Conservation (phyloP, 2,113 vertebrate genomes). For the Amphiprion percula region DNA sequence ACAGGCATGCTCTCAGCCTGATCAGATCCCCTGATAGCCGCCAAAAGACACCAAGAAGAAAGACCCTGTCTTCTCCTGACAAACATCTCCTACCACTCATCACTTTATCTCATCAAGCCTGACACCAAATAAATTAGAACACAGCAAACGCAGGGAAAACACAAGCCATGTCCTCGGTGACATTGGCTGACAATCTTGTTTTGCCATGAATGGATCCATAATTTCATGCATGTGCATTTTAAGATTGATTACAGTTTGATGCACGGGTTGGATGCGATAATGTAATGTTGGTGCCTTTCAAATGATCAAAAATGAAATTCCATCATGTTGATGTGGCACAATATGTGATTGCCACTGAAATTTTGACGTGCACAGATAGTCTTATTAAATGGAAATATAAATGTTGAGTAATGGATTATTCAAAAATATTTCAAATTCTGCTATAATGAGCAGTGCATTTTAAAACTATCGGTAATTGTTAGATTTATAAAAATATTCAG, state of each 20-base stretch:
- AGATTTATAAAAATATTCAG: no score
- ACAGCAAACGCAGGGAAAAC: conserved; percentile 41
- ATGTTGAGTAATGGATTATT: neutral
- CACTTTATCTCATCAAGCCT: conserved; percentile 76
- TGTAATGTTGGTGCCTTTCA: conserved; percentile 16
- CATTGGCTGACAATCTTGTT: conserved; percentile 50
- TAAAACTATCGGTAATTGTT: no score
- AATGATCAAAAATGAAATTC: conserved; percentile 33
- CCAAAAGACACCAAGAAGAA: conserved; percentile 53
- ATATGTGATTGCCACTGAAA: conserved; percentile 9
- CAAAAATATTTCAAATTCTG: no score
- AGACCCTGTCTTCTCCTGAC: conserved; percentile 63
- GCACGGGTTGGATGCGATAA: conserved; percentile 27
- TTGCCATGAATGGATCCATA: conserved; percentile 16
- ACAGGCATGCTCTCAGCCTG: conserved; percentile 53
- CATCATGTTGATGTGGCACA: conserved; percentile 19
- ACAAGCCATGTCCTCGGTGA: conserved; percentile 38
- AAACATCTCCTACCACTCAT: conserved; percentile 49
- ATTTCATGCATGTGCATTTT: conserved; percentile 58
- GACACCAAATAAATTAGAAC: conserved; percentile 76
- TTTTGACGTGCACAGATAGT: neutral
- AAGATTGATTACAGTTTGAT: conserved; percentile 48
- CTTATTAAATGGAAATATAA: neutral
- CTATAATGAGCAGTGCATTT: no score
- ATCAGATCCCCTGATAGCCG: conserved; percentile 69